Base-by-base conservation (phyloP, 64 coral and sea anemone species). In the Anthopleura sola region DNA sequence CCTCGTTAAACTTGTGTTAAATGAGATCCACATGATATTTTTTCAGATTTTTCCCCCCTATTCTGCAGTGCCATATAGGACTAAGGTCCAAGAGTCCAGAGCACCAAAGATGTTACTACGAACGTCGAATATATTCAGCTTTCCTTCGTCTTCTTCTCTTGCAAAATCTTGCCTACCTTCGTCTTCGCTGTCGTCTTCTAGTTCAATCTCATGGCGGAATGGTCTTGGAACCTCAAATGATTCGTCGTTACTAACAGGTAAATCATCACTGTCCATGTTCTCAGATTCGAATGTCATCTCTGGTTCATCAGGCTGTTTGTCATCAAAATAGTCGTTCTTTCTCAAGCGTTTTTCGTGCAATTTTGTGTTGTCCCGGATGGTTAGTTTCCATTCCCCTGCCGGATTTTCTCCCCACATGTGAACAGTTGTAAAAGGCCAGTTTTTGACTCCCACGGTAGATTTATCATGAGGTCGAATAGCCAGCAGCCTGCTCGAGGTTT, bases 391-490 rank as follows among this genome's bases (percentile, higher is more conserved):
- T 6, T 86, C 49, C 23, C 94, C 94, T 15, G n/a, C 37, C 0
- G 94, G 94, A 8, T 92, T 84, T 60, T 96, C 94, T 16, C 87
- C 90, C 94, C 94, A 96, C 11, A 96, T 38, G 32, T 96, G 86
- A 44, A 92, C 90, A 17, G 87, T 58, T 60, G 80, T 92, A 78
- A 96, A 96, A 11, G 94, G 86, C 94, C 94, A 96, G 20, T 92
- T 40, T 20, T 77, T 86, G 1, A 96, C 82, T 17, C 94, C 90
- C 34, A 75, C 36, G 9, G 40, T 78, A 0, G 90, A 89, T 23
- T 90, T 62, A 49, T 96, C 94, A 3, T 36, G 64, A 1, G 86
- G 74, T 33, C 94, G 68, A 5, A 46, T 86, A 18, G 94, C 50
- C 1, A 96, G 83, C 21, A 96, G 68, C 32, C 54, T 81, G 47